Evolutionary conservation across 2,888 invertebrate genomes (phyloP).

Genomic region (Callyntrura sp.): DNA sequence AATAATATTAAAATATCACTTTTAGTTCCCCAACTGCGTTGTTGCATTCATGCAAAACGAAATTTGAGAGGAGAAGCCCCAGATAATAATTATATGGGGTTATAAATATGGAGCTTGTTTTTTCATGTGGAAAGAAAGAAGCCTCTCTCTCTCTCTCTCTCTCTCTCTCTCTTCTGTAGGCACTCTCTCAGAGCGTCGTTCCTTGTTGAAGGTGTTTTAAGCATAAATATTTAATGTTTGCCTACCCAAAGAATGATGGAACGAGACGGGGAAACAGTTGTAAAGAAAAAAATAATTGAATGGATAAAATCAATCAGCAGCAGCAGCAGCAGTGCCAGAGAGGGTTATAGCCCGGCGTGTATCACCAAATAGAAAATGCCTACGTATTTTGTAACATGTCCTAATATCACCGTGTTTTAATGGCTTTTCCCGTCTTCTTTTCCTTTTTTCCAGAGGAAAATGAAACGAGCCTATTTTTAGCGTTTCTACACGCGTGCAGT

Average conservation of each 20-base stretch:
- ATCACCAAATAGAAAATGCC: conserved; percentile 19
- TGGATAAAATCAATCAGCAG: conserved; percentile 50
- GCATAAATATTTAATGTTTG: conserved; percentile 16
- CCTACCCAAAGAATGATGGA: not conserved
- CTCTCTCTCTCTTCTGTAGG: too few relatives aligned
- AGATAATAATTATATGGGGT: too few relatives aligned
- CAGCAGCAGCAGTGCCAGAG: not conserved
- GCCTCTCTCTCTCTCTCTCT: too few relatives aligned
- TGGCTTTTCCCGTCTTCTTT: conserved; percentile 25
- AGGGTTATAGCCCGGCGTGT: not conserved
- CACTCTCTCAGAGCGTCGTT: not conserved
- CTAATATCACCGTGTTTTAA: conserved; percentile 2
- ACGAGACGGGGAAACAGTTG: conserved; percentile 24
- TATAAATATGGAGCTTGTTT: not conserved
- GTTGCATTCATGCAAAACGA: not conserved
- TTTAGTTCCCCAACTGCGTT: too few relatives aligned
- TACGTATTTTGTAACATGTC: not conserved
- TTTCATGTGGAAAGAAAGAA: conserved; percentile 1
- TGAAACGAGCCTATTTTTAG: not conserved
- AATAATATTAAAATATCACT: not conserved
- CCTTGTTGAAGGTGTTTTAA: not conserved
- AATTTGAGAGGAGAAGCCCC: not conserved
- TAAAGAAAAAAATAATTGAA: conserved; percentile 55
- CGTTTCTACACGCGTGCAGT: conserved; percentile 8
- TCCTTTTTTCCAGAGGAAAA: not conserved